A percentile compares a stretch with the other conserved stretches of the same genome.
Evolutionary conservation across 2,113 vertebrate genomes (phyloP).

Genomic region (Henicopernis longicauda): DNA sequence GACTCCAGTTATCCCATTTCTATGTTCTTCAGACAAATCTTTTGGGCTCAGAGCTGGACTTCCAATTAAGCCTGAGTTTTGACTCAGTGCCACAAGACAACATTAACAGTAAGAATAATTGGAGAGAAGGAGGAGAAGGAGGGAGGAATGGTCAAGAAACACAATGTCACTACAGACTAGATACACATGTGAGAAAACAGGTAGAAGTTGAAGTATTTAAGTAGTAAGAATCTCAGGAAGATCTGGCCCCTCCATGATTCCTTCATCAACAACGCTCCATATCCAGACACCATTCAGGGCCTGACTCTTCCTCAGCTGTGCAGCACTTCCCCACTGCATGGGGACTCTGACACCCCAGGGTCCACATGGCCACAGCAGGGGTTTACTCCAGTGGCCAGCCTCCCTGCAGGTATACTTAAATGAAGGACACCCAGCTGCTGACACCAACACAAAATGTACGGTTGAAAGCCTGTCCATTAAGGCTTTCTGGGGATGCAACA

Average conservation of each 20-base stretch:
- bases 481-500: not conserved
- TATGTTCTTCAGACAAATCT: not conserved
- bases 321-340: not conserved
- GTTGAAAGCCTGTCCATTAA: not conserved
- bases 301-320: not conserved
- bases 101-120: not conserved
- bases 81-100: not conserved
- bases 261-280: not conserved
- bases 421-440: not conserved
- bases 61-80: not conserved
- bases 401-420: not conserved
- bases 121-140: not conserved
- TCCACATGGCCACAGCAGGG: fast-evolving
- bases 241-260: not conserved
- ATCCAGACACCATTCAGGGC: not conserved
- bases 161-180: not conserved
- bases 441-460: fast-evolving
- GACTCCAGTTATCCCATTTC: not conserved
- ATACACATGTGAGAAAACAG: not conserved
- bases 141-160: not conserved
- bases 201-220: not conserved
- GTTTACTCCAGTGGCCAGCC: too few relatives aligned
- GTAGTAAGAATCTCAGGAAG: not conserved
- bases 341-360: too few relatives aligned
- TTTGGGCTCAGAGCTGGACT: not conserved